These are phyloP conservation scores for Aphelenchoides fujianensis DNA, from an alignment of 1,140 invertebrate genomes.

Conservation along the genomic window DNA sequence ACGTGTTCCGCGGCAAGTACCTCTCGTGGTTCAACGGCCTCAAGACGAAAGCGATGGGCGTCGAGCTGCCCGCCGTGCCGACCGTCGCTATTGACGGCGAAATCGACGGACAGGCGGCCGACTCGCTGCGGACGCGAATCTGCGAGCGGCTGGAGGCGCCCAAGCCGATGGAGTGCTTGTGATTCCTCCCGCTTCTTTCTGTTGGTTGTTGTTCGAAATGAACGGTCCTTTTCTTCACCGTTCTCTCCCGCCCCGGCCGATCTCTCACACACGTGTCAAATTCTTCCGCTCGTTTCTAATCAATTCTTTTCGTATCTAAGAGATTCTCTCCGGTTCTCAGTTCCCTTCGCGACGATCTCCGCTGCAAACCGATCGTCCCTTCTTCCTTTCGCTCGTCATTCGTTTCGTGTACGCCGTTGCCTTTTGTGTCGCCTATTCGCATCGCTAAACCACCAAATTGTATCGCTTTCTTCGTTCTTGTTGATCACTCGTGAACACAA, in stretches of 20 bases:
- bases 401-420: too few relatives aligned
- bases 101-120: background rate
- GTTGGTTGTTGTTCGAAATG: background rate
- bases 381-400: too few relatives aligned
- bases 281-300: background rate
- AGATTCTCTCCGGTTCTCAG: too few relatives aligned
- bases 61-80: slow-evolving; percentile 6
- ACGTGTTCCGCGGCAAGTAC: slow-evolving; percentile 14
- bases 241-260: too few relatives aligned
- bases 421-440: too few relatives aligned
- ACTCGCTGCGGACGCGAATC: background rate
- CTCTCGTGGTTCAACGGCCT: slow-evolving; percentile 15
- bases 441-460: too few relatives aligned
- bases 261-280: background rate
- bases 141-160: background rate
- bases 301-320: slow-evolving; percentile 5
- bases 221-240: too few relatives aligned
- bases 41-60: slow-evolving; percentile 13
- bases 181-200: background rate
- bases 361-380: too few relatives aligned
- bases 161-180: background rate
- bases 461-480: too few relatives aligned
- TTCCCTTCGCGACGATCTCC: too few relatives aligned
- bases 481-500: too few relatives aligned
- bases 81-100: background rate